A percentile compares a stretch with the other conserved stretches of the same genome.
Conservation (phyloP, 2,113 vertebrate species). For the Petrocephalus zakoni region DNA sequence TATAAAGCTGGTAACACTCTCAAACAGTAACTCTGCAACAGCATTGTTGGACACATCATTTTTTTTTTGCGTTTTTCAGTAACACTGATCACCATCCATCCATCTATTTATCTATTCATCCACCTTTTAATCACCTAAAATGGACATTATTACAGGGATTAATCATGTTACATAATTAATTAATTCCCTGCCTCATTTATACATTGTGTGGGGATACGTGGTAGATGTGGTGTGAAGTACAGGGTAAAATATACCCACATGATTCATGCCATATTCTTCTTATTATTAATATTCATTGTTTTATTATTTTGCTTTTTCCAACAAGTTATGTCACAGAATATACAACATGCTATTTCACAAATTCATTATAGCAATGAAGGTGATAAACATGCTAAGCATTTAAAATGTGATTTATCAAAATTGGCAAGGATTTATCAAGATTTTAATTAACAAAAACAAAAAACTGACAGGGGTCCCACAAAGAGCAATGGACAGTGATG, state of each 20-base stretch:
- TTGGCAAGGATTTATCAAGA: too few species aligned
- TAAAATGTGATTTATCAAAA: not conserved
- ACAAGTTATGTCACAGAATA: not conserved
- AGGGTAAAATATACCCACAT: not conserved
- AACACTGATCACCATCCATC: not conserved
- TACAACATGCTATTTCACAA: not conserved
- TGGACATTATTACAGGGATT: not conserved
- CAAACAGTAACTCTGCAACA: not conserved
- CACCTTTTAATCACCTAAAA: not conserved
- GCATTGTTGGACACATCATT: not conserved
- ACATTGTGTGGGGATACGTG: not conserved
- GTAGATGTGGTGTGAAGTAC: not conserved
- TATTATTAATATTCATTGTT: not conserved
- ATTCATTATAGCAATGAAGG: not conserved
- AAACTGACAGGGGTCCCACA: not conserved
- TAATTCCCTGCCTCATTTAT: too few species aligned
- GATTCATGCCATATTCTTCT: not conserved
- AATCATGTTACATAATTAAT: not conserved
- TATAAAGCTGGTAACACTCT: not conserved
- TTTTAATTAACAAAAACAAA: not conserved
- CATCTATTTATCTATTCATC: not conserved
- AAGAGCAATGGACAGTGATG: not conserved
- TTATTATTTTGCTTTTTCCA: not conserved
- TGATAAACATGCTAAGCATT: not conserved
- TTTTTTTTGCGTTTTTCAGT: not conserved